Evolutionary conservation across 2,888 invertebrate genomes (phyloP).

Genomic region (Vannuccia rotundouncinata): DNA sequence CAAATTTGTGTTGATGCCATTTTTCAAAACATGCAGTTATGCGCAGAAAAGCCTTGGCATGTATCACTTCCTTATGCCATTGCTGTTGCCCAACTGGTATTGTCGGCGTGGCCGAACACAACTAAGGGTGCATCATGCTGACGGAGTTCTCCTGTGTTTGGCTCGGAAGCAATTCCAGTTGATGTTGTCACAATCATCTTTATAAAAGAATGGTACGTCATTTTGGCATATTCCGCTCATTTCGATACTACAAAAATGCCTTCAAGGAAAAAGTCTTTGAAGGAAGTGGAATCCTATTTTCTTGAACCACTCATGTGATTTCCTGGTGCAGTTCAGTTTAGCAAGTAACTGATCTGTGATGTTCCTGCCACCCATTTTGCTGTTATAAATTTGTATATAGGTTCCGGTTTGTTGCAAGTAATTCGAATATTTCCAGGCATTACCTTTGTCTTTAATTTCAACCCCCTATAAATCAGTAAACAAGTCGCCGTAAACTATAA

Average conservation of each 20-base stretch:
- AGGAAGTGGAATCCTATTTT: conserved; percentile 21
- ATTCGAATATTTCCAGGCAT: neutral
- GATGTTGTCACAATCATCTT: conserved; percentile 10
- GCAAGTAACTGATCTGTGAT: conserved; percentile 12
- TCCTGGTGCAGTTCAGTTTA: conserved; percentile 17
- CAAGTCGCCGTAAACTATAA: no score
- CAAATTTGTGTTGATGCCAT: no score
- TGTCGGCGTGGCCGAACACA: no score
- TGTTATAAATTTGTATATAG: conserved; percentile 19
- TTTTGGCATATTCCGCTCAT: conserved; percentile 10
- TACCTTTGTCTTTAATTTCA: neutral
- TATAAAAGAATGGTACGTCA: conserved; percentile 19
- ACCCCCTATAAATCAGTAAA: no score
- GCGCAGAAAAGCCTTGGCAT: no score
- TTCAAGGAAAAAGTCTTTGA: conserved; percentile 24
- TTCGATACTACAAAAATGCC: conserved; percentile 14
- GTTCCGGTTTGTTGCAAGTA: conserved; percentile 18
- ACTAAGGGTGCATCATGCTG: neutral
- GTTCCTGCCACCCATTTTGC: conserved; percentile 12
- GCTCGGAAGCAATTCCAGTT: conserved; percentile 21
- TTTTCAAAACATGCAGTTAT: no score
- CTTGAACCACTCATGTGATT: conserved; percentile 4
- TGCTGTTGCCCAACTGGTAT: no score
- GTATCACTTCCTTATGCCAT: no score
- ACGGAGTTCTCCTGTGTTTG: neutral